Evolutionary conservation across 2,888 invertebrate genomes (phyloP).

Genomic region (Linyphia triangularis): DNA sequence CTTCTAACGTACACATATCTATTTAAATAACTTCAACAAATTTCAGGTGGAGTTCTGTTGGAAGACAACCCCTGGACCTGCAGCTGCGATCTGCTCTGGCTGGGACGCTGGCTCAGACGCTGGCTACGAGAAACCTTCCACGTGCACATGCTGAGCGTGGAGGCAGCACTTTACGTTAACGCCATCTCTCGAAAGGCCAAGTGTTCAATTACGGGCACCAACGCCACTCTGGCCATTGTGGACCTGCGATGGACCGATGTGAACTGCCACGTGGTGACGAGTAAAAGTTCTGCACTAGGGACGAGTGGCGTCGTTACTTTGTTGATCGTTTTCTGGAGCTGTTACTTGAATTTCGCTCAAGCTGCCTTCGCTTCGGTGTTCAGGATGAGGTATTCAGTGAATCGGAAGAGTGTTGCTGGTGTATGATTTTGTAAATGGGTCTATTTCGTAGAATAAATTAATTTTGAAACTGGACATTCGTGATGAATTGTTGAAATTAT

Average conservation of each 20-base stretch:
- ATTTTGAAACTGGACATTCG: neutral
- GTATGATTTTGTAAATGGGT: conserved; percentile 32
- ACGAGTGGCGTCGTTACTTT: neutral
- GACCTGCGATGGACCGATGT: conserved; percentile 58
- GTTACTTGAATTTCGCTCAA: conserved; percentile 20
- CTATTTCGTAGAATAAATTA: conserved; percentile 35
- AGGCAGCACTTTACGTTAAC: conserved; percentile 83
- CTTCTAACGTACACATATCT: neutral
- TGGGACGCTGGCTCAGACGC: conserved; percentile 92
- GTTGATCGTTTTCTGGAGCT: conserved; percentile 4
- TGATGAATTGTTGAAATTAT: too few relatives aligned
- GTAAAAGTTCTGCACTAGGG: neutral
- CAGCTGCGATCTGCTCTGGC: conserved; percentile 93
- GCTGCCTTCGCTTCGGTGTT: neutral
- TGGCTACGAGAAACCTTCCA: conserved; percentile 93
- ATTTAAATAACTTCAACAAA: too few relatives aligned
- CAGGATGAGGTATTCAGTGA: neutral
- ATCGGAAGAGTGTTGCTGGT: neutral
- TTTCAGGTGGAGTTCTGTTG: conserved; percentile 88
- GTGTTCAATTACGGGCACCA: conserved; percentile 82
- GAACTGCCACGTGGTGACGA: conserved; percentile 40
- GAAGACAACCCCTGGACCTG: conserved; percentile 92
- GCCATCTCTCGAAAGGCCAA: conserved; percentile 85
- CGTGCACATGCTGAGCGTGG: conserved; percentile 82
- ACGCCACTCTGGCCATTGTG: conserved; percentile 47